Evolutionary conservation across 2,797 vertebrate genomes (phyloP).

Genomic region (Karalla daura): DNA sequence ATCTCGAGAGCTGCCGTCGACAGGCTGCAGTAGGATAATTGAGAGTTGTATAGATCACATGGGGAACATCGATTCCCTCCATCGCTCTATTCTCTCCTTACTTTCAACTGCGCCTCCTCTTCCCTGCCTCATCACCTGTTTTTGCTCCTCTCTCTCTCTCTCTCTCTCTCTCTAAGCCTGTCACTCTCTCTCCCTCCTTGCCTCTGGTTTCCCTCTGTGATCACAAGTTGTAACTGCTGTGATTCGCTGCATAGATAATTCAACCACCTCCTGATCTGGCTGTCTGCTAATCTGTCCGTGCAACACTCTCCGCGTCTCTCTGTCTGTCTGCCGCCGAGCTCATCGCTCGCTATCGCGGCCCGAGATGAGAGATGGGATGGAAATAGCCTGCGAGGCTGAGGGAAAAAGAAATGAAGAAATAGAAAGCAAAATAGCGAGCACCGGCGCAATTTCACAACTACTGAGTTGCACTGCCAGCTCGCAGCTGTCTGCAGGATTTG

Average conservation of each 20-base stretch:
- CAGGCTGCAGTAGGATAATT: constrained; percentile 78
- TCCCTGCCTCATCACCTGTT: constrained; percentile 40
- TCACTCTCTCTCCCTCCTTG: constrained; percentile 46
- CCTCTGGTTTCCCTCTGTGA: constrained; percentile 60
- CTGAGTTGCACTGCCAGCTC: constrained; percentile 16
- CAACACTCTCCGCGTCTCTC: constrained; percentile 29
- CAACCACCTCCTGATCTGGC: constrained; percentile 66
- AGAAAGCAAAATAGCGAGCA: constrained; percentile 20
- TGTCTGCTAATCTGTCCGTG: constrained; percentile 59
- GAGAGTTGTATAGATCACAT: constrained; percentile 78
- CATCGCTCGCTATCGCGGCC: constrained; percentile 43
- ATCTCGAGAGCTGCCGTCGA: constrained; percentile 70
- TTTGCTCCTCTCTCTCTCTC: constrained; percentile 16
- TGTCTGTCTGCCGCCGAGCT: constrained; percentile 17
- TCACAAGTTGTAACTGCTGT: constrained; percentile 70
- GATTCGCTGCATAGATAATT: constrained; percentile 74
- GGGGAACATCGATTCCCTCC: constrained; percentile 74
- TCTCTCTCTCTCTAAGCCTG: constrained; percentile 24
- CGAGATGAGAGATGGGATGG: constrained; percentile 8
- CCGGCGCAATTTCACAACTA: constrained; percentile 31
- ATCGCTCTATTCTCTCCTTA: constrained; percentile 59
- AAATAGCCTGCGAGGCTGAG: constrained; percentile 31
- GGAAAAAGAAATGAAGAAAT: constrained; percentile 31
- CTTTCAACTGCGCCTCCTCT: constrained; percentile 55
- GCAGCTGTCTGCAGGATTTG: constrained; percentile 12